Base-by-base conservation (phyloP, 1,140 invertebrate genomes). In the Hestina assimilis region DNA sequence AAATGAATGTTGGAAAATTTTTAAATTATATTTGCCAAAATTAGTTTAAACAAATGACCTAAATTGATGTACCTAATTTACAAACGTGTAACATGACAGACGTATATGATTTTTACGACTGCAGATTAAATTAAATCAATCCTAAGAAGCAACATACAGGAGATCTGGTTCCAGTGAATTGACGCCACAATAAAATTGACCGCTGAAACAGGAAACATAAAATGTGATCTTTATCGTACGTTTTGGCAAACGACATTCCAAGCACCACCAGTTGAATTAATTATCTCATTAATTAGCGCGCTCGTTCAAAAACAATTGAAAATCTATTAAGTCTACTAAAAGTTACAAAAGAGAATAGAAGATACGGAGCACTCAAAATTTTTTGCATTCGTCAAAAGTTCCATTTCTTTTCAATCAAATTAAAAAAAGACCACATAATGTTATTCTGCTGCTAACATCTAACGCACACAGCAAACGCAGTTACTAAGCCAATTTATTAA, bases 401-500 rank as follows among this genome's bases (percentile, higher is more conserved):
- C n/a, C n/a, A n/a, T n/a, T n/a, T n/a, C n/a, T n/a, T n/a, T n/a
- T n/a, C n/a, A n/a, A n/a, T n/a, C n/a, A n/a, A n/a, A n/a, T n/a
- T n/a, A n/a, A n/a, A n/a, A n/a, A n/a, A n/a, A n/a, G n/a, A n/a
- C n/a, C n/a, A n/a, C n/a, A n/a, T 52, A 9, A 41, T 48, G 26
- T 56, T 6, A 26, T 43, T 23, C 40, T 28, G 19, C 72, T 69
- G 58, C 65, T 60, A 63, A 66, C 65, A 68, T 71, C 60, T 63
- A 78, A 80, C 72, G 76, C 72, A 68, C 69, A 83, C 78, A 85
- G 83, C 79, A 84, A 83, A 82, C 66, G 64, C 69, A 79, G 73
- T 68, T 72, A 84, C 79, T 83, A 84, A 88, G 79, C 79, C 83
- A 84, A 88, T 88, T 88, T 86, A 88, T 78, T 79, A 83, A 75